Evolutionary conservation across 1,140 invertebrate genomes (phyloP).

Genomic region (Ostrea edulis): DNA sequence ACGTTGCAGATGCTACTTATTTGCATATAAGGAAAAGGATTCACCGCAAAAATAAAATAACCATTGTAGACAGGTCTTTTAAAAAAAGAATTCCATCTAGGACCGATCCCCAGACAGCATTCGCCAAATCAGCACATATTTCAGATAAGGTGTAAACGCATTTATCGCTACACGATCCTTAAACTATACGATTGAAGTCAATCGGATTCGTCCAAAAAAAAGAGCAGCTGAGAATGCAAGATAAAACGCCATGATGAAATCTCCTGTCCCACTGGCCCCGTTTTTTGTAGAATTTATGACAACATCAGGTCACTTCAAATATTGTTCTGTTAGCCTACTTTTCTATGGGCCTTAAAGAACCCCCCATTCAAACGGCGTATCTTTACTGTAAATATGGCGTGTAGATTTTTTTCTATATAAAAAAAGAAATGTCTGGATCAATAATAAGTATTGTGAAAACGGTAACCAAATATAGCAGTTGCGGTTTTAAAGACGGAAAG

Average conservation of each 20-base stretch:
- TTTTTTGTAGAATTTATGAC: neutral
- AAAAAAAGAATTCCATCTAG: too few species aligned
- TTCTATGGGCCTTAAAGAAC: too few species aligned
- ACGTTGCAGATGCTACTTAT: neutral
- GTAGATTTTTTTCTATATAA: too few species aligned
- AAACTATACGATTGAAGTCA: neutral
- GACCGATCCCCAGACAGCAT: neutral
- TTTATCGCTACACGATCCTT: neutral
- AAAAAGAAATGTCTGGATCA: too few species aligned
- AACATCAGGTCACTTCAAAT: neutral
- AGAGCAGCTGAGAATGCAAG: slow-evolving; percentile 8
- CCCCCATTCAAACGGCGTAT: too few species aligned
- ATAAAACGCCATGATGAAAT: neutral
- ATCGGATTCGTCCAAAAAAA: neutral
- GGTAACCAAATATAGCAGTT: too few species aligned
- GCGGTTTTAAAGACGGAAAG: too few species aligned
- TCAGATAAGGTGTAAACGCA: neutral
- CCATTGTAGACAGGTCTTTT: too few species aligned
- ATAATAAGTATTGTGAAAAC: too few species aligned
- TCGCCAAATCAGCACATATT: slow-evolving; percentile 8
- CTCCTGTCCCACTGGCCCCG: neutral
- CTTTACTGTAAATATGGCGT: too few species aligned
- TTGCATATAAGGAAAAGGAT: neutral
- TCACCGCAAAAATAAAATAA: neutral
- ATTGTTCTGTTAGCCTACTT: neutral